These are phyloP conservation scores for Eupithecia insigniata DNA, from an alignment of 2,888 invertebrate species.

Conservation along the genomic window DNA sequence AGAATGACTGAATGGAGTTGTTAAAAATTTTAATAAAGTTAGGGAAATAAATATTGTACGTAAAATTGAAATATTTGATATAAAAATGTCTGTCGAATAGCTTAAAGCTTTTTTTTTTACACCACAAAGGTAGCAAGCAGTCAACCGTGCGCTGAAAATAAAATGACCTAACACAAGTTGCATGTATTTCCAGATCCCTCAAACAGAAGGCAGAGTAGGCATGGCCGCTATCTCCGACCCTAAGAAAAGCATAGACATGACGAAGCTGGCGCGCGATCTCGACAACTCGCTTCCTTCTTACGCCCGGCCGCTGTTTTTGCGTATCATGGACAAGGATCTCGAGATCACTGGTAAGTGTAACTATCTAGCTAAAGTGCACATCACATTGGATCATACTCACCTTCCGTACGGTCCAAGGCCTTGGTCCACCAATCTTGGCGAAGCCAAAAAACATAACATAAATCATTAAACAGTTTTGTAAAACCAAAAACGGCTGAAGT, in stretches of 20 bases:
- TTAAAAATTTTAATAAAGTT: not conserved
- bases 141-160: too few species aligned
- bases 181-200: constrained; percentile 85
- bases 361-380: not conserved
- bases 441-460: not conserved
- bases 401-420: not conserved
- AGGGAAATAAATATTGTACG: not conserved
- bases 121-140: too few species aligned
- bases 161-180: not conserved
- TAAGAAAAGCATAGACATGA: constrained; percentile 83
- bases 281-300: constrained; percentile 91
- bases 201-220: constrained; percentile 94
- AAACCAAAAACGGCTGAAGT: too few species aligned
- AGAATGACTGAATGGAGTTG: not conserved
- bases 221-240: constrained; percentile 96
- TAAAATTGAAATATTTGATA: not conserved
- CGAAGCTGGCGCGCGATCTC: constrained; percentile 85
- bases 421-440: not conserved
- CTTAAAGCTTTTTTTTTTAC: too few species aligned
- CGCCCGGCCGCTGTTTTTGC: constrained; percentile 94
- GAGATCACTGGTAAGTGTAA: constrained; percentile 87
- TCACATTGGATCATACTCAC: too few species aligned
- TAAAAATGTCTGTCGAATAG: not conserved
- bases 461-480: too few species aligned
- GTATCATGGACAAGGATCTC: constrained; percentile 88